Conservation (phyloP, 2,113 vertebrate genomes). For the Neolamprologus toae region DNA sequence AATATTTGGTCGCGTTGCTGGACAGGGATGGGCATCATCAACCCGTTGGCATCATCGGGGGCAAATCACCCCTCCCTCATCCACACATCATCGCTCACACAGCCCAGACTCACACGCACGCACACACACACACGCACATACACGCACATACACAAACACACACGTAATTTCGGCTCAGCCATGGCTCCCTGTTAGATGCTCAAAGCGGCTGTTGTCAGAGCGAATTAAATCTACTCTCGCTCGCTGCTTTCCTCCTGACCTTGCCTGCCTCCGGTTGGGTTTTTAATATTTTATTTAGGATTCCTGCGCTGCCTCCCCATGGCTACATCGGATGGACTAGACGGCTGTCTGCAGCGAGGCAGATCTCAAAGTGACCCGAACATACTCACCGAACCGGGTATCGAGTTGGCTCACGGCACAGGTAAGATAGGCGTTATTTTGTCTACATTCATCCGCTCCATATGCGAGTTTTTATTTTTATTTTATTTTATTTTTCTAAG, state of each 20-base stretch:
- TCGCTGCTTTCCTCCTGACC: slow-evolving; percentile 72
- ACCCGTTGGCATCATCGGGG: slow-evolving; percentile 45
- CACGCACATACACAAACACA: slow-evolving; percentile 19
- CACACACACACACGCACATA: not conserved
- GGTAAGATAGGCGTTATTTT: slow-evolving; percentile 70
- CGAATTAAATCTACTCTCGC: slow-evolving; percentile 58
- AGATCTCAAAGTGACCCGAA: slow-evolving; percentile 96
- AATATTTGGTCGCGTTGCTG: slow-evolving; percentile 21
- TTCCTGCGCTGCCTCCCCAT: slow-evolving; percentile 75
- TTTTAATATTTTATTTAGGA: slow-evolving; percentile 71
- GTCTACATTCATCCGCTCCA: not conserved
- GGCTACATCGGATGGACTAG: slow-evolving; percentile 86
- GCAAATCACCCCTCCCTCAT: slow-evolving; percentile 53
- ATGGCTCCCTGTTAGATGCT: slow-evolving; percentile 69
- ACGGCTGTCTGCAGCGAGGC: slow-evolving; percentile 88
- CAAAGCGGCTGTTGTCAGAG: slow-evolving; percentile 67
- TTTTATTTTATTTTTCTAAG: not conserved
- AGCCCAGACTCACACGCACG: slow-evolving; percentile 18
- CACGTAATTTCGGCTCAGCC: slow-evolving; percentile 52
- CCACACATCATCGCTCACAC: slow-evolving; percentile 31
- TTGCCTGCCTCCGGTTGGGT: slow-evolving; percentile 72
- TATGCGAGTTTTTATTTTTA: not conserved
- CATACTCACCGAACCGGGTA: slow-evolving; percentile 81
- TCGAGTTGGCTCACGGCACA: slow-evolving; percentile 75
- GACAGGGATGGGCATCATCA: slow-evolving; percentile 53